Percentiles rank a stretch among this genome's conserved stretches.
phyloP scores from a whole-genome alignment of 2,113 vertebrate genomes.

The Felis chaus region DNA sequence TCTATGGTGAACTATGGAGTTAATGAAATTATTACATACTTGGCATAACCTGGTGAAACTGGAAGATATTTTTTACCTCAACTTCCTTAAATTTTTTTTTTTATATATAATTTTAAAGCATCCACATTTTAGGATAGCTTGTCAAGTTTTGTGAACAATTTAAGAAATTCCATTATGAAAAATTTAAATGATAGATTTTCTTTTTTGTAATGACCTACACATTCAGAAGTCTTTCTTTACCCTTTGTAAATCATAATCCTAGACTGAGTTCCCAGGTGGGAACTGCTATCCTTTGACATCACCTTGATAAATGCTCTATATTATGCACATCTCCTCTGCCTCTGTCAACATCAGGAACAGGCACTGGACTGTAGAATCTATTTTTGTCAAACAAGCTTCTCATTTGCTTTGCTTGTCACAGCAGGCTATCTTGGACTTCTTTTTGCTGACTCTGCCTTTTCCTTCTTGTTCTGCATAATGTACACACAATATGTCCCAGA shows the following conservation, averaged over 20 bases:
- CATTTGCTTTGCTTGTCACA: constrained; percentile 68
- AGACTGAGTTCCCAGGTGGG: not conserved
- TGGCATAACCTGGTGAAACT: not conserved
- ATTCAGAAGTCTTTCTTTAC: not conserved
- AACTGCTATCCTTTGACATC: constrained; percentile 12
- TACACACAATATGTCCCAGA: not conserved
- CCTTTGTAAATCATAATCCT: not conserved
- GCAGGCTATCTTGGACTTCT: constrained; percentile 27
- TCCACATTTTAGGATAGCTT: not conserved
- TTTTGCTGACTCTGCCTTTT: constrained; percentile 60
- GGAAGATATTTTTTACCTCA: not conserved
- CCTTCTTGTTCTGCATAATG: constrained; percentile 43
- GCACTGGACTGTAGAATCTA: not conserved
- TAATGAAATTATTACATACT: not conserved
- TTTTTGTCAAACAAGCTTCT: constrained; percentile 56
- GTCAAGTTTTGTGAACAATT: not conserved
- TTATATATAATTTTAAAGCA: not conserved
- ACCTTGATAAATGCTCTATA: constrained; percentile 31
- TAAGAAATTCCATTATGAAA: not conserved
- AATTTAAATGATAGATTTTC: not conserved
- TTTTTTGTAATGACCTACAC: not conserved
- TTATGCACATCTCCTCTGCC: not conserved
- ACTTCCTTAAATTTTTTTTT: not conserved
- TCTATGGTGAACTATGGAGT: not conserved
- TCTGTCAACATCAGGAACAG: constrained; percentile 24